Evolutionary conservation across 1,140 invertebrate species (phyloP), one percentile per base, ranked within the genome.

Genomic region (Wiebesia pumilae): DNA sequence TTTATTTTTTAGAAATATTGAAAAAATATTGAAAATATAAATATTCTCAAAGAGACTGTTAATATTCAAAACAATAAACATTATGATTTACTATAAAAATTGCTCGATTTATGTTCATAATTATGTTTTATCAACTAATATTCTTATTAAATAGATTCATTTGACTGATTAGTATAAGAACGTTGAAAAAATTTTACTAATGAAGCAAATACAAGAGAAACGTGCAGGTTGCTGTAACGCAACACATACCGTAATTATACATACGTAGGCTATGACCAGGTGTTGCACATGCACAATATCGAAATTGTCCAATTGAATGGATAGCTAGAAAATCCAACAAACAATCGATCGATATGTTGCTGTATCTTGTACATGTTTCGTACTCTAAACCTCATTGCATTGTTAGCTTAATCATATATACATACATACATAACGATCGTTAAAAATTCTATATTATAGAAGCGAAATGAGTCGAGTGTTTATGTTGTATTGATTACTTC

Each of bases 281-380:
- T 38, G 3, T 69, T 81, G 3, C 16, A 19, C 35, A 40, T 40
- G 21, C 33, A 38, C 21, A 19, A 69, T 69, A 19, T 40, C 16
- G 65, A 51, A 71, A 82, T 82, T 82, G 38, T 43, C 65, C 24
- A 71, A 47, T n/a, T n/a, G 24, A 51, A 47, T 33, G n/a, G 58
- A 43, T 69, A 82, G 35, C 43, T 82, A n/a, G 62, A 71, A 51
- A 83, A 73, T 83, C 40, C 51, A 16, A 71, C 14, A 33, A 71
- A 73, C 43, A 67, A 33, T 35, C 14, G 19, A 73, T 83, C n/a
- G 21, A 83, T 83, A 47, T 33, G 10, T 83, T 82, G 16, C n/a
- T 24, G 16, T 40, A 33, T 51, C n/a, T 9, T 35, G 27, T 77
- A n/a, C 43, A 77, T 30, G 38, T 12, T 9, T 27, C 40, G n/a